Evolutionary conservation across 2,888 invertebrate species (phyloP).

Genomic region (Thysanoteuthis rhombus): DNA sequence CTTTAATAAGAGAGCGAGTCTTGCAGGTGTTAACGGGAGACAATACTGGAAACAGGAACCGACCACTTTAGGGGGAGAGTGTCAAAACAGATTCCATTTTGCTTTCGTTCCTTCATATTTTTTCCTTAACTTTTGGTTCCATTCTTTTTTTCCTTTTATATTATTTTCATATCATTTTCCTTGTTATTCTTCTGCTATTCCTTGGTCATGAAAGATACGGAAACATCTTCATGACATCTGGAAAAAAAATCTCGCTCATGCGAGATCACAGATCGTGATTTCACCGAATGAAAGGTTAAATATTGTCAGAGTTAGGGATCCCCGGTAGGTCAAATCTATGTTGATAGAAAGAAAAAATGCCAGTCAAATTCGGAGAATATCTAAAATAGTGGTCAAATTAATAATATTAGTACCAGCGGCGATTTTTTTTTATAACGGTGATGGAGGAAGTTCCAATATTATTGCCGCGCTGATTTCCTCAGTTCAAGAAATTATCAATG

Average conservation of each 20-base stretch:
- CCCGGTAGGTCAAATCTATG: background rate
- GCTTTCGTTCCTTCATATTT: conserved; percentile 12
- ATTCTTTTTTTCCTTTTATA: background rate
- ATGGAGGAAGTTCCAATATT: too few species aligned
- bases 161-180: background rate
- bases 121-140: background rate
- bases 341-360: background rate
- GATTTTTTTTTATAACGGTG: too few species aligned
- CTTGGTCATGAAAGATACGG: background rate
- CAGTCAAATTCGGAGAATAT: too few species aligned
- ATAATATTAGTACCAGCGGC: too few species aligned
- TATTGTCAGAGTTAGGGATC: background rate
- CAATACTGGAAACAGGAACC: background rate
- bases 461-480: too few species aligned
- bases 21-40: background rate
- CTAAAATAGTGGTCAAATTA: too few species aligned
- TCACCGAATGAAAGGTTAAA: background rate
- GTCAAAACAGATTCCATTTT: conserved; percentile 12
- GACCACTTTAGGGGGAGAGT: background rate
- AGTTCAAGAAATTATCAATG: too few species aligned
- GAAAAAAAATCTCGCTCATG: background rate
- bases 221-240: background rate
- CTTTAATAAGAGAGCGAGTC: background rate
- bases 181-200: background rate
- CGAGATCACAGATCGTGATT: conserved; percentile 12